Base-by-base conservation (phyloP, 2,888 invertebrate species). In the Chloromyia formosa region DNA sequence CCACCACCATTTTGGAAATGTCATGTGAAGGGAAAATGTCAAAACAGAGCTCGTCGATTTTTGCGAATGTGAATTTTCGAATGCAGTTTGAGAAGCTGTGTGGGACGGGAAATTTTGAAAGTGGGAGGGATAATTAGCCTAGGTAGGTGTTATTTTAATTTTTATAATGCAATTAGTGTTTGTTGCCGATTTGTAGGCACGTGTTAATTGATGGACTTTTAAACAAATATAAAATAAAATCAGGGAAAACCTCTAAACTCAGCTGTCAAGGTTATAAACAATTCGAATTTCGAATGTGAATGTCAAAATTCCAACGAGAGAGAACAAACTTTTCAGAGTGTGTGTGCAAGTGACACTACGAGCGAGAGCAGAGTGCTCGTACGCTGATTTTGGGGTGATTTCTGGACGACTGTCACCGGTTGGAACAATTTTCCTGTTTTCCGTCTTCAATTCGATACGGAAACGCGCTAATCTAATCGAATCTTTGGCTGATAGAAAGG, bases 1-100 rank as follows among this genome's bases (percentile, higher is more conserved):
- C 62, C 75, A 74, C 75, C 75, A 75, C 75, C 75, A 75, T 75
- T 68, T 75, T 75, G 75, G 74, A 62, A 75, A 69, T 75, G 75
- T 74, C 75, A 75, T 58, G 53, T 53, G 62, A 69, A 69, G 45
- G 20, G 54, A 69, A 35, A 69, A 69, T 27, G 68, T 69, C 68
- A 69, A 69, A 54, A 40, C 40, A 23, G 23, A 16, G 23, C 40
- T 16, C 22, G 27, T 2, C 27, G 7, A 35, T 35, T 35, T 56
- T 56, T 18, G 56, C 18, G 22, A 56, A 56, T n/a, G n/a, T n/a
- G n/a, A n/a, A n/a, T n/a, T 56, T 16, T 56, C 20, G 20, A 16
- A 18, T 1, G 20, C 20, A 10, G 56, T 56, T 20, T 22, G 22
- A 56, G 20, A 49, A n/a, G 16, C 49, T n/a, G 14, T 49, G 49